Evolutionary conservation across 2,113 vertebrate genomes (phyloP), one percentile per base, ranked within the genome.

Genomic region (Eulemur macaco): DNA sequence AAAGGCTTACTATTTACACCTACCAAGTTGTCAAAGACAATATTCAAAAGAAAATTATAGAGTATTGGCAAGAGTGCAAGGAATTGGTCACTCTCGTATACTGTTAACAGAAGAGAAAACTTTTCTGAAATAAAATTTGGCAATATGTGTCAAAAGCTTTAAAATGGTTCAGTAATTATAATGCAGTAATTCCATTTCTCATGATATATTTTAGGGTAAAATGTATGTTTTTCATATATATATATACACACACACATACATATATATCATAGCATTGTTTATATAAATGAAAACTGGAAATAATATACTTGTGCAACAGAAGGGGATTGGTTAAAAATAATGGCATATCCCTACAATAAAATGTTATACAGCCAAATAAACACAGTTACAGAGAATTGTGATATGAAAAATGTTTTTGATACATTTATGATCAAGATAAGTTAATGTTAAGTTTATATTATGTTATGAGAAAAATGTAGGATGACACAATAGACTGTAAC

Each of bases 11-110:
- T 50, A 90, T 80, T 86, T 96, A 87, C 31, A 94, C 21, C 42
- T 86, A 78, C 58, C 71, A 96, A 84, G 50, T 92, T 96, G 69
- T 90, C 77, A 96, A 96, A 66, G 54, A 88, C 52, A 81, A 63
- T 88, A 60, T 89, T 54, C 56, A 52, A 95, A 91, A 60, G 52
- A 91, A 94, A 95, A 87, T 92, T 80, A 63, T 85, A 92, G 34
- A 93, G 2, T 93, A 77, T 42, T 81, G 71, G 52, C 34, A 86
- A 73, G 58, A 92, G 21, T 60, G 39, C 71, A 94, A 77, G 8
- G 56, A 96, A 92, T 37, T 90, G 94, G 77, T 66, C 71, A 95
- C 50, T 96, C n/a, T 56, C 50, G 23, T 8, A 69, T 69, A 64
- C 71, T 85, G 31, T 71, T 90, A 85, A 81, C 8, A 81, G 81